A percentile compares a stretch with the other conserved stretches of the same genome.
Evolutionary conservation across 2,797 vertebrate genomes (phyloP).

Genomic region (Sebastes hopkinsi): DNA sequence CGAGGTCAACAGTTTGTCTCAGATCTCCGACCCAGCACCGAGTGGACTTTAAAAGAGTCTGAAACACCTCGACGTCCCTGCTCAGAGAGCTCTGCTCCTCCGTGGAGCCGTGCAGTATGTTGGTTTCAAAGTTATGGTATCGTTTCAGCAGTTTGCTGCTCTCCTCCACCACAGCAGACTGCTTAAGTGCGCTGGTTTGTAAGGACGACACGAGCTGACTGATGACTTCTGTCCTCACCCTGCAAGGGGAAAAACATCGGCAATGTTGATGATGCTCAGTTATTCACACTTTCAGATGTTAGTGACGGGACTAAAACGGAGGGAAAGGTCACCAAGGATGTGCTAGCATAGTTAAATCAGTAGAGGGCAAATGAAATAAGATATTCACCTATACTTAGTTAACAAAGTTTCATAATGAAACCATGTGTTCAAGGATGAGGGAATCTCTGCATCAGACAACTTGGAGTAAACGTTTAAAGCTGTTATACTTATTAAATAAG

Average conservation of each 20-base stretch:
- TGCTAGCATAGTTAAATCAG: neutral
- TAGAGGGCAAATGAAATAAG: neutral
- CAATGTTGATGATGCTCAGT: neutral
- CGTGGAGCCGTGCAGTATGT: neutral
- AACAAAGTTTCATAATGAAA: neutral
- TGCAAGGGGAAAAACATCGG: slow-evolving; percentile 2
- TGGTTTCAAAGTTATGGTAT: slow-evolving; percentile 4
- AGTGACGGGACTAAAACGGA: neutral
- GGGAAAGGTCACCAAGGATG: neutral
- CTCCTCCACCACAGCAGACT: slow-evolving; percentile 18
- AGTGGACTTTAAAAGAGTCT: neutral
- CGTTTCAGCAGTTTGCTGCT: slow-evolving; percentile 41
- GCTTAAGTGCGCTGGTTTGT: slow-evolving; percentile 35
- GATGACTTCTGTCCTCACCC: slow-evolving; percentile 37
- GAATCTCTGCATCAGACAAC: neutral
- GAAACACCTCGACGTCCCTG: neutral
- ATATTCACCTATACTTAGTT: neutral
- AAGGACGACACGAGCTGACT: slow-evolving; percentile 40
- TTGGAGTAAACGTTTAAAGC: neutral
- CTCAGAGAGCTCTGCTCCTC: neutral
- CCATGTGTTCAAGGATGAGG: neutral
- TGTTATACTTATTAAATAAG: neutral
- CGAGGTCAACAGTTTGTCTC: neutral
- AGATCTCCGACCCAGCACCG: neutral
- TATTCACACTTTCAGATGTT: neutral